Base-by-base conservation (phyloP, 2,113 vertebrate genomes). In the Cynocephalus volans region DNA sequence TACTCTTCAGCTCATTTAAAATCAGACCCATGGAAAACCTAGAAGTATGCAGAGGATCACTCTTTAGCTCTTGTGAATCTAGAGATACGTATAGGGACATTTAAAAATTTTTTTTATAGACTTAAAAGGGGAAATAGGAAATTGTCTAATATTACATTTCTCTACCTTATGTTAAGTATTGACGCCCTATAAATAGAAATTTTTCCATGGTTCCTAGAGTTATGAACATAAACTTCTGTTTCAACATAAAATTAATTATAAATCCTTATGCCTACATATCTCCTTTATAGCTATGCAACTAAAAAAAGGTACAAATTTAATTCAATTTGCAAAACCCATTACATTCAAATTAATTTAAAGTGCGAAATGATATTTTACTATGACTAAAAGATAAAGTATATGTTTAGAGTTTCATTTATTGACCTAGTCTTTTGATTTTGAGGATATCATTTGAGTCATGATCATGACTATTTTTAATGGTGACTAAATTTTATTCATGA, bases 401-500 rank as follows among this genome's bases (percentile, higher is more conserved):
- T 58, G 13, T 36, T 31, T 7, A 64, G 24, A 69, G 3, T 82
- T 92, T 85, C 36, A 41, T 91, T 77, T 56, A 33, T 24, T 54
- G 52, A 93, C n/a, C 24, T 73, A 23, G 77, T 83, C 18, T 56
- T 79, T n/a, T 75, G 50, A 60, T 45, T 94, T 73, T 70, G 62
- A 90, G 52, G n/a, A 28, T 83, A 65, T 65, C 70, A 36, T 92
- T 28, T 82, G 80, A 60, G 54, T 90, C 56, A 83, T 12, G 45
- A n/a, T 60, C 19, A 24, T 36, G 84, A 31, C 28, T 76, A 45
- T 82, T 76, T 90, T 76, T 36, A 89, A 56, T 14, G 56, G 28
- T 64, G 52, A 86, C 67, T 69, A 54, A 75, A 90, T 90, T 93
- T 92, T 93, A 75, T 82, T 82, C 23, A 4, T 90, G 60, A 76